Conservation (phyloP, 2,888 invertebrate species). For the Pristionchus japonicus region DNA sequence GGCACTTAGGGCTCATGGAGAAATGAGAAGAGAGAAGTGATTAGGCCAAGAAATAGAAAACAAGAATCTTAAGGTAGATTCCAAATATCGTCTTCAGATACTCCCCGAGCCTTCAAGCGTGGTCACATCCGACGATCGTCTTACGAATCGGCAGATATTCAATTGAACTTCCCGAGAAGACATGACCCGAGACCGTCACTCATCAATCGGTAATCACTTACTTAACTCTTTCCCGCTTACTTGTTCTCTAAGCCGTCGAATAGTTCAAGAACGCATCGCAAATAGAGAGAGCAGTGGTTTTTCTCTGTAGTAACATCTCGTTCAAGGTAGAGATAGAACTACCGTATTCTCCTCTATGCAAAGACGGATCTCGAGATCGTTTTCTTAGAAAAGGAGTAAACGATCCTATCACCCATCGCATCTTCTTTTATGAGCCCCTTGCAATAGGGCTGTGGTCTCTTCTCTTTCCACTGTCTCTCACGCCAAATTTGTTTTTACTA, state of each 20-base stretch:
- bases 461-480: not conserved
- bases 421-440: not conserved
- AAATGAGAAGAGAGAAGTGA: not conserved
- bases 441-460: not conserved
- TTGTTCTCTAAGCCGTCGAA: not conserved
- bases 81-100: constrained; percentile 18
- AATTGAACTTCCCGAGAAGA: constrained; percentile 58
- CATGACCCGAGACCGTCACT: constrained; percentile 46
- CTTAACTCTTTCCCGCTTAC: not conserved
- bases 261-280: not conserved
- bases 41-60: not conserved
- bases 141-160: constrained; percentile 66
- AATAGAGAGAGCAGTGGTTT: not conserved
- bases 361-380: not conserved
- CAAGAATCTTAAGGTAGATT: not conserved
- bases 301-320: not conserved
- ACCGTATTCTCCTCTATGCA: constrained; percentile 14
- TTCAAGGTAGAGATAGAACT: not conserved
- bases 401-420: constrained; percentile 35
- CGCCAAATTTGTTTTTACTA: constrained; percentile 24
- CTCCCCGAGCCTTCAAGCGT: constrained; percentile 53
- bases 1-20: not conserved
- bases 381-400: constrained; percentile 33
- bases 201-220: constrained; percentile 6
- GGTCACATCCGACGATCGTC: constrained; percentile 66